Evolutionary conservation across 1,140 invertebrate genomes (phyloP).

Genomic region (Thaumetopoea pityocampa): DNA sequence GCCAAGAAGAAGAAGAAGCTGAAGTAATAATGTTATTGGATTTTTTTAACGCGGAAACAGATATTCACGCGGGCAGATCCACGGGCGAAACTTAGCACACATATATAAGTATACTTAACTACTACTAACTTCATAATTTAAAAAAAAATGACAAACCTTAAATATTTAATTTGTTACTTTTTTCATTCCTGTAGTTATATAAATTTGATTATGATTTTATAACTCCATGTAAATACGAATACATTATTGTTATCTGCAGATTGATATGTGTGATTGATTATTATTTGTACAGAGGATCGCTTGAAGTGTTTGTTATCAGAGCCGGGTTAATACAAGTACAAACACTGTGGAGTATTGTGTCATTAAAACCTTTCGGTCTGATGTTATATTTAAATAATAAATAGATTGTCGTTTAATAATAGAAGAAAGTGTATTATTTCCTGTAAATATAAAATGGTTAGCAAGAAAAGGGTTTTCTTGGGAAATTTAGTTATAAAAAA

Average conservation of each 20-base stretch:
- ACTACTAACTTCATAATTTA: too few species aligned
- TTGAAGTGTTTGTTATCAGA: slow-evolving; percentile 30
- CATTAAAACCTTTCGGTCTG: slow-evolving; percentile 1
- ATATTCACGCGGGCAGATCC: too few species aligned
- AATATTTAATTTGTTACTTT: background rate
- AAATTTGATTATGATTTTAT: slow-evolving; percentile 8
- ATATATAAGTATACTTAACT: too few species aligned
- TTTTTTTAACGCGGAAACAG: too few species aligned
- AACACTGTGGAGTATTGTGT: slow-evolving; percentile 19
- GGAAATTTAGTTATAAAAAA: too few species aligned
- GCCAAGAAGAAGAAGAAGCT: too few species aligned
- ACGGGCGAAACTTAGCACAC: too few species aligned
- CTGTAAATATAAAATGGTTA: too few species aligned
- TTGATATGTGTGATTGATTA: slow-evolving; percentile 19
- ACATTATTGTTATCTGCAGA: slow-evolving; percentile 9
- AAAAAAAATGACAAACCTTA: background rate
- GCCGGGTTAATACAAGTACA: slow-evolving; percentile 10
- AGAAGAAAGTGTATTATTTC: slow-evolving; percentile 4
- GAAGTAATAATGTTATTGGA: too few species aligned
- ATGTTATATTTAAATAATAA: background rate
- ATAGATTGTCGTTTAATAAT: background rate
- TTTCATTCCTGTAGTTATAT: slow-evolving; percentile 3
- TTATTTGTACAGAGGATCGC: slow-evolving; percentile 22
- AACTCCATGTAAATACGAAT: slow-evolving; percentile 9
- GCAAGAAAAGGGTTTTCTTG: too few species aligned